Conservation (phyloP, 2,888 invertebrate species). For the Andrena trimmerana region DNA sequence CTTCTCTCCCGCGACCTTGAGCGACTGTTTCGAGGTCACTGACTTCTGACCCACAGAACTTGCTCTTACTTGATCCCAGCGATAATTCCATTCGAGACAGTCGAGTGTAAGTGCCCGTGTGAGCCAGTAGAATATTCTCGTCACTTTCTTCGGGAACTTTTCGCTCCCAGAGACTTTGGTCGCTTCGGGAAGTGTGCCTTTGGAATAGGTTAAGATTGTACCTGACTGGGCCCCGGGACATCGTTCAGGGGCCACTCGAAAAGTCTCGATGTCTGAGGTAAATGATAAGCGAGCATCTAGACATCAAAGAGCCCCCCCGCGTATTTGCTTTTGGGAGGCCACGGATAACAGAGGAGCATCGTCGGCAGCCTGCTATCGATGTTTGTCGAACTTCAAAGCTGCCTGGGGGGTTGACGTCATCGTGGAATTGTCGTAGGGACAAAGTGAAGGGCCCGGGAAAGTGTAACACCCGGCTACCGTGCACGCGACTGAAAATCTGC, state of each 20-base stretch:
- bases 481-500: constrained; percentile 39
- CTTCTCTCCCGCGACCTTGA: constrained; percentile 15
- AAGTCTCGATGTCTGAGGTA: neutral
- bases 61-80: neutral
- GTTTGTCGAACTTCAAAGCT: constrained; percentile 60
- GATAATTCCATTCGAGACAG: too few species aligned
- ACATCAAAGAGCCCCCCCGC: constrained; percentile 46
- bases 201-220: neutral
- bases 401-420: constrained; percentile 37
- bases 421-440: constrained; percentile 51
- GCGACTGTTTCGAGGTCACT: neutral
- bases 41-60: constrained; percentile 3
- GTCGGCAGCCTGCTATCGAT: constrained; percentile 57
- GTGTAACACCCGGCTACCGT: constrained; percentile 21
- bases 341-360: constrained; percentile 54
- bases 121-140: too few species aligned
- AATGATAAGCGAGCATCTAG: constrained; percentile 28
- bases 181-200: neutral
- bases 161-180: neutral
- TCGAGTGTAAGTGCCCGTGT: too few species aligned
- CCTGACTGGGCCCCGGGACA: neutral
- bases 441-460: constrained; percentile 50
- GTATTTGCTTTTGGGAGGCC: constrained; percentile 52
- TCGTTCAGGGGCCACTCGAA: neutral
- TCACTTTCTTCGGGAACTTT: neutral